Evolutionary conservation across 2,113 vertebrate genomes (phyloP).

Genomic region (Campylomormyrus numenius): DNA sequence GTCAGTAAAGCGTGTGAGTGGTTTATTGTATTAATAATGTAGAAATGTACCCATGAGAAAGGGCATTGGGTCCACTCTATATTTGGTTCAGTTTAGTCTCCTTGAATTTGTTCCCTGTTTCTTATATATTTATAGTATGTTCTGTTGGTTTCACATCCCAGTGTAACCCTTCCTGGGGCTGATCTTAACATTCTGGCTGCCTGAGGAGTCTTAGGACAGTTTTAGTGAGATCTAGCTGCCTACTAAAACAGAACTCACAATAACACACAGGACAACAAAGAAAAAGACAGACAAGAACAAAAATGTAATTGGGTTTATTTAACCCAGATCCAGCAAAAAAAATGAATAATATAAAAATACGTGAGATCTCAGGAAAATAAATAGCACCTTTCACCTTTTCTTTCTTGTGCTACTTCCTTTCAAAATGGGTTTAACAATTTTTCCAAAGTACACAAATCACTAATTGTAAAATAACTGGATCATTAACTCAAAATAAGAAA

Average conservation of each 20-base stretch:
- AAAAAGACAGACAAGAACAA: not conserved
- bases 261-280: not conserved
- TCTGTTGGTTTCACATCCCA: not conserved
- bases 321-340: not conserved
- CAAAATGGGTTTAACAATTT: not conserved
- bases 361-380: not conserved
- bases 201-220: not conserved
- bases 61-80: slow-evolving; percentile 9
- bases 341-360: not conserved
- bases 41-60: slow-evolving; percentile 9
- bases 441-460: not conserved
- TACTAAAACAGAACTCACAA: not conserved
- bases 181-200: not conserved
- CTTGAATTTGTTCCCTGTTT: not conserved
- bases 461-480: not conserved
- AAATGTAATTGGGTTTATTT: not conserved
- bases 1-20: not conserved
- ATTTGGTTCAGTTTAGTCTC: not conserved
- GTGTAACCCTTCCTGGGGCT: not conserved
- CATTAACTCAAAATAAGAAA: not conserved
- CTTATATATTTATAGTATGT: not conserved
- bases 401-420: not conserved
- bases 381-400: not conserved
- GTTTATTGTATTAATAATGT: not conserved
- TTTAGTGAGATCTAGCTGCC: not conserved